These are phyloP conservation scores for Formicarius rufipectus DNA, from an alignment of 2,113 vertebrate genomes.

Conservation along the genomic window DNA sequence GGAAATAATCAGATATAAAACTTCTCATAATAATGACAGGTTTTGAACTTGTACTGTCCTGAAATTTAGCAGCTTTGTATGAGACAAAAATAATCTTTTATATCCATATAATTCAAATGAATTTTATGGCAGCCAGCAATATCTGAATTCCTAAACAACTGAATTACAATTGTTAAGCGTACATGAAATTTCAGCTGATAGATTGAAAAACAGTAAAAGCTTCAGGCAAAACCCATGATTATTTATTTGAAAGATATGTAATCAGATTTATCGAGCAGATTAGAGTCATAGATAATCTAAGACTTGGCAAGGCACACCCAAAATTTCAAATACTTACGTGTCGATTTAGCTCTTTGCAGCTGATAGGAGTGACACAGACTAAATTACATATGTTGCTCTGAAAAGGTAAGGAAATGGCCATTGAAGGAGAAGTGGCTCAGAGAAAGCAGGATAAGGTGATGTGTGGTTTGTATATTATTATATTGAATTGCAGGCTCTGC, in stretches of 20 bases:
- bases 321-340: neutral
- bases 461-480: constrained; percentile 20
- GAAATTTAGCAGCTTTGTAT: neutral
- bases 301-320: neutral
- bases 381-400: neutral
- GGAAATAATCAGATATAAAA: neutral
- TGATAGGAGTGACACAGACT: neutral
- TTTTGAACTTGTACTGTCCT: neutral
- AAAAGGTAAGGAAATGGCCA: neutral
- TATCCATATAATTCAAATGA: neutral
- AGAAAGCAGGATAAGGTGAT: neutral
- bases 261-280: constrained; percentile 14
- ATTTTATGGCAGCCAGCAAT: neutral
- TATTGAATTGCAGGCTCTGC: constrained; percentile 32
- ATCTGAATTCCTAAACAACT: neutral
- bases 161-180: neutral
- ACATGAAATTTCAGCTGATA: constrained; percentile 32
- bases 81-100: neutral
- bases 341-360: constrained; percentile 13
- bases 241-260: constrained; percentile 8
- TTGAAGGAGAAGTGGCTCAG: neutral
- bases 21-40: neutral
- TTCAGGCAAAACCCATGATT: constrained; percentile 20
- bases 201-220: constrained; percentile 21
- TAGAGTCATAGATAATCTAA: constrained; percentile 8